These are phyloP conservation scores for Hirtodrosophila histrioides DNA, from an alignment of 2,888 invertebrate species.

Conservation along the genomic window DNA sequence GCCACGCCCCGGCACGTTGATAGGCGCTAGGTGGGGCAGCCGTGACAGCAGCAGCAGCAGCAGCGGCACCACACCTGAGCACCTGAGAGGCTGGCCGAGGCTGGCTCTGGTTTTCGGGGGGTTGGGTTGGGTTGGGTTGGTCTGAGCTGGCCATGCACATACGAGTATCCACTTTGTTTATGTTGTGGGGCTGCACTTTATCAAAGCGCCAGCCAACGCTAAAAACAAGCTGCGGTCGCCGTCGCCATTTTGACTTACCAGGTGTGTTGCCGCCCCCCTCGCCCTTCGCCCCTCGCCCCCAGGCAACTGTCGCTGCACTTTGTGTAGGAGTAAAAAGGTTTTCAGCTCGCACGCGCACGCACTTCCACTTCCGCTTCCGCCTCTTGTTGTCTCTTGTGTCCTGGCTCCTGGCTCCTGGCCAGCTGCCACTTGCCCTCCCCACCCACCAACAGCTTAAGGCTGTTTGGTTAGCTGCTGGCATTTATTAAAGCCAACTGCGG, in stretches of 20 bases:
- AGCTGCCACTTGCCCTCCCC: constrained; percentile 2
- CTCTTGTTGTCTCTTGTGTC: constrained; percentile 57
- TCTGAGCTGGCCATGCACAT: constrained; percentile 23
- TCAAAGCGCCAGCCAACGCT: constrained; percentile 65
- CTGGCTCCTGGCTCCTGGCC: constrained; percentile 4
- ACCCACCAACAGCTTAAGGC: constrained; percentile 43
- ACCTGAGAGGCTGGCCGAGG: constrained; percentile 11
- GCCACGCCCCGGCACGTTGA: constrained; percentile 32
- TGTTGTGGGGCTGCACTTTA: constrained; percentile 77
- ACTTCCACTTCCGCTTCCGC: constrained; percentile 67
- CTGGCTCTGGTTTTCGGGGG: constrained; percentile 12
- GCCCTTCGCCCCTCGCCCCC: background rate
- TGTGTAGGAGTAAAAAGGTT: constrained; percentile 56
- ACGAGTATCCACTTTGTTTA: constrained; percentile 69
- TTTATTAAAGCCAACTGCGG: too few relatives aligned
- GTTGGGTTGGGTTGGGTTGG: background rate
- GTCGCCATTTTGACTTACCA: constrained; percentile 67
- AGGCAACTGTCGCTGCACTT: constrained; percentile 39
- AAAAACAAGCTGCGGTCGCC: constrained; percentile 72
- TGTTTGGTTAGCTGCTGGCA: constrained; percentile 47
- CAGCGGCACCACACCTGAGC: too few relatives aligned
- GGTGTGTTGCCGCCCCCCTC: background rate
- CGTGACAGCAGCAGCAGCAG: constrained; percentile 21
- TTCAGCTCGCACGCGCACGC: constrained; percentile 64
- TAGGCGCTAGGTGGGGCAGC: constrained; percentile 25